Percentiles rank a stretch among this genome's conserved stretches.
Conservation (phyloP, 2,113 vertebrate genomes). For the Cichladusa arquata region DNA sequence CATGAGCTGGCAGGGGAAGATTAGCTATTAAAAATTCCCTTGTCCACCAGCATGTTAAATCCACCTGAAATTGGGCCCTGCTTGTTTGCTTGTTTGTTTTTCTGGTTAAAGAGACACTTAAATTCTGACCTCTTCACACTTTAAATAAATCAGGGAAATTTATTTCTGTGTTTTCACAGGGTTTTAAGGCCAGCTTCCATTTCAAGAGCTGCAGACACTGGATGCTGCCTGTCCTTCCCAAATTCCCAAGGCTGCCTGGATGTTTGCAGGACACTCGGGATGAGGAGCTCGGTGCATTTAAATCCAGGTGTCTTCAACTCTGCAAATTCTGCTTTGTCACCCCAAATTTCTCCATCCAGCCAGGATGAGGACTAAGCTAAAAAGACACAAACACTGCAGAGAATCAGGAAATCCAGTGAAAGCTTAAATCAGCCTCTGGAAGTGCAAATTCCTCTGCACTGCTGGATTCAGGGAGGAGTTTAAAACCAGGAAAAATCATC, state of each 20-base stretch:
- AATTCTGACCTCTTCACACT: not conserved
- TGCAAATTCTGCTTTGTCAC: not conserved
- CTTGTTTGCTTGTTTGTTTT: slow-evolving; percentile 8
- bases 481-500: not conserved
- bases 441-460: not conserved
- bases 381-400: not conserved
- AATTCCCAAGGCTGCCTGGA: not conserved
- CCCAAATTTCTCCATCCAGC: not conserved
- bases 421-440: not conserved
- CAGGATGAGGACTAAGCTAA: not conserved
- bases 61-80: slow-evolving; percentile 22
- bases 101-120: not conserved
- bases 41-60: slow-evolving; percentile 47
- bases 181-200: not conserved
- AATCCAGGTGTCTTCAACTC: not conserved
- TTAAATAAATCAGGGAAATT: not conserved
- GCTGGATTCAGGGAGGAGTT: not conserved
- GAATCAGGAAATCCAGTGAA: not conserved
- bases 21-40: slow-evolving; percentile 60
- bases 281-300: fast-evolving
- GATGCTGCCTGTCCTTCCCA: not conserved
- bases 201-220: not conserved
- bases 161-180: not conserved
- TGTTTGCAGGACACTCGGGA: not conserved
- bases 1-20: slow-evolving; percentile 34